These are phyloP conservation scores for Schizopygopsis pylzovi DNA, from an alignment of 2,797 vertebrate genomes.

Conservation along the genomic window DNA sequence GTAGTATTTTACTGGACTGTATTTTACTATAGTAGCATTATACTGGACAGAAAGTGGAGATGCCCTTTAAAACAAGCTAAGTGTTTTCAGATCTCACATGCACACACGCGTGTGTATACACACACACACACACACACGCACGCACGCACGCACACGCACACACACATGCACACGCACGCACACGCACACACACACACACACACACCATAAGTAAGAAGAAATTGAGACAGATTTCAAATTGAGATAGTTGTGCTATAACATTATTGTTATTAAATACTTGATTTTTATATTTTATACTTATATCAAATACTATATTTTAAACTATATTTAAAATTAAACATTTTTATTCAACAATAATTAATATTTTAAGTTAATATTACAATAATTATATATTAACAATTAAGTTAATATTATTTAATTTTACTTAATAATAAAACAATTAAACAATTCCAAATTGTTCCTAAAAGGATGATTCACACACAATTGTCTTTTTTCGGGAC, in stretches of 20 bases:
- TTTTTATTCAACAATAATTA: background rate
- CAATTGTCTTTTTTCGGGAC: background rate
- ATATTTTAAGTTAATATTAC: background rate
- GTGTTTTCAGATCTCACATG: too few relatives aligned
- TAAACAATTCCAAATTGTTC: too few relatives aligned
- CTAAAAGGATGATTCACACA: background rate
- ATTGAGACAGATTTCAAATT: background rate
- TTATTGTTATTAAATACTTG: background rate
- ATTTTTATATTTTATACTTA: background rate
- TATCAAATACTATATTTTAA: too few relatives aligned
- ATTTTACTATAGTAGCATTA: background rate
- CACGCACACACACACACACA: too few relatives aligned
- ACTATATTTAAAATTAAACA: too few relatives aligned
- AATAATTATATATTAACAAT: too few relatives aligned
- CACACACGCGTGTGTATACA: too few relatives aligned
- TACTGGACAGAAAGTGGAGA: background rate
- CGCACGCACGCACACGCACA: too few relatives aligned
- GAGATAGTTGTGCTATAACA: background rate
- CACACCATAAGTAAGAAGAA: too few relatives aligned
- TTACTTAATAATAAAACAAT: background rate
- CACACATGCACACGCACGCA: too few relatives aligned
- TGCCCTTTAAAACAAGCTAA: background rate
- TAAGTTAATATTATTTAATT: background rate
- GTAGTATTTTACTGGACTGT: background rate
- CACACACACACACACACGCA: too few relatives aligned